Evolutionary conservation across 2,113 vertebrate species (phyloP), one percentile per base, ranked within the genome.

Genomic region (Girardinichthys multiradiatus): DNA sequence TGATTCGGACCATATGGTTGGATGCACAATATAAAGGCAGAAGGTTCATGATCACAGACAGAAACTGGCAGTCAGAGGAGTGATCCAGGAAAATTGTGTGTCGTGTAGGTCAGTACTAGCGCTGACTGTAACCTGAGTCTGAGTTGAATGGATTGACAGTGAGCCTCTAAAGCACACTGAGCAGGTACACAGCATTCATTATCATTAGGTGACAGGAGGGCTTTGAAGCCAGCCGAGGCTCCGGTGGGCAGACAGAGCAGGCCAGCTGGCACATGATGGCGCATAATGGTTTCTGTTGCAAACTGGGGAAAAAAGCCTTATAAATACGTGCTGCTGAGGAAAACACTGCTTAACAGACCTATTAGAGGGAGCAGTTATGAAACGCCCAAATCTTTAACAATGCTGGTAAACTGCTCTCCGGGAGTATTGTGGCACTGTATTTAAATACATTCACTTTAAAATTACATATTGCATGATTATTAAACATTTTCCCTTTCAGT

Each of bases 121-220:
- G 28, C 69, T 72, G 59, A 75, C 72, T 79, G 91, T 80, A 88
- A 91, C 84, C 84, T 65, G 87, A 91, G 81, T 77, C 76, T 45
- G 80, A 74, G 80, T 82, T 86, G 76, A 82, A 81, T 76, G 79
- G 87, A 81, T 76, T 84, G 87, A 90, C 90, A 87, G 87, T 51
- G 82, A 76, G 82, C 84, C 86, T 58, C 71, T 24, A 26, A n/a
- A 82, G 76, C 83, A 80, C 86, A 80, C 24, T 4, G 75, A 81
- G 83, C 86, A 86, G 84, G 90, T 85, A 71, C 83, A 68, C 78
- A 73, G 86, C 80, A 83, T 90, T 89, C 86, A 90, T 92, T 91
- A 88, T 87, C 81, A 87, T 91, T 83, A 90, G 87, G 76, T 48
- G 67, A 81, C 86, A 89, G 86, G 74, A 71, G 84, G 48, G 57